Percentiles rank a stretch among this genome's conserved stretches.
phyloP scores from a whole-genome alignment of 1,140 invertebrate species.

The Panagrolaimus sp. region DNA sequence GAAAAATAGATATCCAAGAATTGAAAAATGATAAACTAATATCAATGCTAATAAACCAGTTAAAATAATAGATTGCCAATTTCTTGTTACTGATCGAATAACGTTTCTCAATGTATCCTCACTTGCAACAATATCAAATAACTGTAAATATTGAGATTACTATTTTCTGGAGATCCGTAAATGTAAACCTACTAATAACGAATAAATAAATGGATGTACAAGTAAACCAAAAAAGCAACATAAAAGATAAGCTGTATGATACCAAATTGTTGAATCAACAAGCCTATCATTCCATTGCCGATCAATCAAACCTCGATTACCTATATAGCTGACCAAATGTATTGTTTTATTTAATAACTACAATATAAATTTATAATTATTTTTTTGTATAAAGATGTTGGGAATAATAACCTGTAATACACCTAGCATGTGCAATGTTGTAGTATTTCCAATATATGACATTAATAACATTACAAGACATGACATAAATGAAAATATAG shows the following conservation, averaged over 20 bases:
- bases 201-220: constrained; percentile 95
- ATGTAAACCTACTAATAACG: constrained; percentile 78
- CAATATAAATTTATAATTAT: too few species aligned
- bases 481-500: constrained; percentile 43
- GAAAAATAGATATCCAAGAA: constrained; percentile 97
- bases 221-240: constrained; percentile 84
- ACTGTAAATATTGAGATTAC: constrained; percentile 64
- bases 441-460: constrained; percentile 39
- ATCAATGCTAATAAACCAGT: constrained; percentile 94
- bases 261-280: constrained; percentile 82
- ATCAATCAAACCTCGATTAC: constrained; percentile 89
- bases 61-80: constrained; percentile 91
- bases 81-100: constrained; percentile 86
- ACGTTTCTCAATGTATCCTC: constrained; percentile 98
- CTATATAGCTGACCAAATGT: constrained; percentile 93
- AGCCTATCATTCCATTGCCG: constrained; percentile 79
- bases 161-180: not conserved
- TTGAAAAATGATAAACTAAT: constrained; percentile 96
- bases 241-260: constrained; percentile 80
- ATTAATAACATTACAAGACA: constrained; percentile 39
- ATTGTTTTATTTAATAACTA: constrained; percentile 85
- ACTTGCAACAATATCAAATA: constrained; percentile 92
- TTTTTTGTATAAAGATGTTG: too few species aligned
- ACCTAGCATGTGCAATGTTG: constrained; percentile 41
- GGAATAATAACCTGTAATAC: constrained; percentile 51